Evolutionary conservation across 2,797 vertebrate species (phyloP).

Genomic region (Diplodus sargus): DNA sequence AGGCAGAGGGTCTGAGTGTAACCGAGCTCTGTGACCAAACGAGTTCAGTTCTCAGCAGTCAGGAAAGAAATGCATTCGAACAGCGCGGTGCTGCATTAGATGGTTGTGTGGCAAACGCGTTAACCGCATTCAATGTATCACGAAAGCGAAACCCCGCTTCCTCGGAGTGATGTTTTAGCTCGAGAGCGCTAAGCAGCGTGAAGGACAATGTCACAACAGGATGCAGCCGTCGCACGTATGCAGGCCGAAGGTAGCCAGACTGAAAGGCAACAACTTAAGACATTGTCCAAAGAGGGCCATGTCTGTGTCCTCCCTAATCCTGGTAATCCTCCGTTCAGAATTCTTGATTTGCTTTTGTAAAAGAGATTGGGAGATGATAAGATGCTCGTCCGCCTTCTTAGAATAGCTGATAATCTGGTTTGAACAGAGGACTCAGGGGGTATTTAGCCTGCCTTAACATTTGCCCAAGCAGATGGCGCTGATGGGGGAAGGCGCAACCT

Average conservation of each 20-base stretch:
- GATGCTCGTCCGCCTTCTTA: slow-evolving; percentile 79
- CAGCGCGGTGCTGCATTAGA: background rate
- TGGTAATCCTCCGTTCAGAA: slow-evolving; percentile 83
- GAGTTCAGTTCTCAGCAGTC: slow-evolving; percentile 22
- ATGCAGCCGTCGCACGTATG: slow-evolving; percentile 55
- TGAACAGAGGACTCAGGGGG: slow-evolving; percentile 86
- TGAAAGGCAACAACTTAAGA: slow-evolving; percentile 76
- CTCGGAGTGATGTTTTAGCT: slow-evolving; percentile 1
- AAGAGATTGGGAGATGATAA: slow-evolving; percentile 85
- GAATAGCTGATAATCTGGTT: slow-evolving; percentile 89
- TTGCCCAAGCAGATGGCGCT: slow-evolving; percentile 88
- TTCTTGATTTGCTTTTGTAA: slow-evolving; percentile 88
- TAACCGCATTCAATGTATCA: background rate
- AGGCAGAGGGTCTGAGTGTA: slow-evolving; percentile 33
- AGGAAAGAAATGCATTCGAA: slow-evolving; percentile 21
- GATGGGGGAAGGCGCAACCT: slow-evolving; percentile 77
- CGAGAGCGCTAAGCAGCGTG: slow-evolving; percentile 38
- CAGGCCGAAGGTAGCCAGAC: slow-evolving; percentile 69
- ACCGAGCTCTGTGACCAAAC: slow-evolving; percentile 31
- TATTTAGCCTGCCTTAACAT: slow-evolving; percentile 88
- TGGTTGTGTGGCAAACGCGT: background rate
- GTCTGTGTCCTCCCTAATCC: slow-evolving; percentile 84
- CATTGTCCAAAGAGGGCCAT: slow-evolving; percentile 72
- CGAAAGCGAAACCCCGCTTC: background rate
- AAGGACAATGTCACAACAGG: slow-evolving; percentile 35